Evolutionary conservation across 30 jellyfish, hydroid and myxozoan genomes (phyloP), one percentile per base, ranked within the genome.

Genomic region (Sanderia malayensis): DNA sequence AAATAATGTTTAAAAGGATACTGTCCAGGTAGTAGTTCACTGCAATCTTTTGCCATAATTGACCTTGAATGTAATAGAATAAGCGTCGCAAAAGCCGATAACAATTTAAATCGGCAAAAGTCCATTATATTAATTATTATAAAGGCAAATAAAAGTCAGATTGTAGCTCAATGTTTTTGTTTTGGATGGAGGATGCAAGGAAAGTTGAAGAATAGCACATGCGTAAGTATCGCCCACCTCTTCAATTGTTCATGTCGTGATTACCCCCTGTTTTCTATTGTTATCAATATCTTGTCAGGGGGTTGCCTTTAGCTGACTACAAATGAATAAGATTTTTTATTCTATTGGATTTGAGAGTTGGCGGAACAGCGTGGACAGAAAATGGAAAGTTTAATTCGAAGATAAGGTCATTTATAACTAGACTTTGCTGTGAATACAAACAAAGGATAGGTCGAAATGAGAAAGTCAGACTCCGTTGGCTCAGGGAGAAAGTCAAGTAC

Each of bases 21-120:
- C 87, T 87, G 96, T 45, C 96, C 96, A 28, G 80, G 70, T 15
- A 80, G 73, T 19, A 87, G 92, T 13, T 87, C 86, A 8, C 62
- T 83, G 74, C 96, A 87, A 58, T 67, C 46, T 53, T 47, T 78
- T 28, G 60, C 58, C 18, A 31, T 19, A 41, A 8, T 41, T 8
- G 11, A 41, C 8, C 11, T 41, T 41, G 15, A 6, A 41, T 41
- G 11, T 41, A 41, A 41, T 2, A 67, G n/a, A n/a, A n/a, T n/a
- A n/a, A n/a, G n/a, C n/a, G n/a, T 13, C 15, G 22, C 66, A 17
- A 29, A 29, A n/a, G 29, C 70, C 44, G 23, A 26, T 23, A 37
- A 23, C 11, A 3, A 19, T 0, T 19, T 3, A 11, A 27, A 13
- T 17, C 57, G 31, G 9, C 10, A 63, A 63, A 31, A 74, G 46